Percentiles rank a stretch among this genome's conserved stretches.
Conservation (phyloP, 1,140 invertebrate species). For the Brachystomella parvula region DNA sequence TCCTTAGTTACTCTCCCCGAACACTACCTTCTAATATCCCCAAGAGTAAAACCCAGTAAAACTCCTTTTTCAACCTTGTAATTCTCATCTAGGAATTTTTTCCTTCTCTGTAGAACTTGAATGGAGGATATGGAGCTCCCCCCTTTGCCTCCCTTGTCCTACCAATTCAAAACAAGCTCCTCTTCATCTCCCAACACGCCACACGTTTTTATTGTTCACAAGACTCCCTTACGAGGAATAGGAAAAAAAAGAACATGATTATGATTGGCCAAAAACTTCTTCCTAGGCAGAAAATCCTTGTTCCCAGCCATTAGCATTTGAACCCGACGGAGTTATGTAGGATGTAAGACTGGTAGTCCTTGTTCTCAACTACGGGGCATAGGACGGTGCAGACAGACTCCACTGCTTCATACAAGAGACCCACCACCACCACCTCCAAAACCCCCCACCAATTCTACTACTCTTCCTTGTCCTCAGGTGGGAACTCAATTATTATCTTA, state of each 20-base stretch:
- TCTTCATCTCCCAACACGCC: slow-evolving; percentile 19
- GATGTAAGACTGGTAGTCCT: slow-evolving; percentile 35
- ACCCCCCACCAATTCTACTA: not conserved
- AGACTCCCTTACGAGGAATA: too few relatives aligned
- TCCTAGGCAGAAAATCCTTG: slow-evolving; percentile 34
- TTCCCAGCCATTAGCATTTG: slow-evolving; percentile 39
- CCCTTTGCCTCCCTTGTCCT: not conserved
- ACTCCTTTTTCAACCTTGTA: slow-evolving; percentile 12
- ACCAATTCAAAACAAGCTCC: not conserved
- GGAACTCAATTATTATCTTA: too few relatives aligned
- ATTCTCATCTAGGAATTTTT: not conserved
- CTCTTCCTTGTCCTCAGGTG: not conserved
- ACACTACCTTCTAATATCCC: slow-evolving; percentile 23
- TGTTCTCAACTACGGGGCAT: slow-evolving; percentile 25
- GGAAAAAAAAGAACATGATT: slow-evolving; percentile 29
- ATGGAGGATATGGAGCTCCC: not conserved
- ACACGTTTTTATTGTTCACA: slow-evolving; percentile 31
- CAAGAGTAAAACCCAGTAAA: slow-evolving; percentile 29
- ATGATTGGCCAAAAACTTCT: slow-evolving; percentile 38
- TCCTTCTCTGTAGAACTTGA: not conserved
- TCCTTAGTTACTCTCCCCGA: not conserved
- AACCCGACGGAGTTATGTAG: slow-evolving; percentile 33
- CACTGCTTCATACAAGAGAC: not conserved
- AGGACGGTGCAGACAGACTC: slow-evolving; percentile 5
- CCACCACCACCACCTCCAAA: not conserved